Evolutionary conservation across 1,140 invertebrate species (phyloP).

Genomic region (Drosophila yakuba): DNA sequence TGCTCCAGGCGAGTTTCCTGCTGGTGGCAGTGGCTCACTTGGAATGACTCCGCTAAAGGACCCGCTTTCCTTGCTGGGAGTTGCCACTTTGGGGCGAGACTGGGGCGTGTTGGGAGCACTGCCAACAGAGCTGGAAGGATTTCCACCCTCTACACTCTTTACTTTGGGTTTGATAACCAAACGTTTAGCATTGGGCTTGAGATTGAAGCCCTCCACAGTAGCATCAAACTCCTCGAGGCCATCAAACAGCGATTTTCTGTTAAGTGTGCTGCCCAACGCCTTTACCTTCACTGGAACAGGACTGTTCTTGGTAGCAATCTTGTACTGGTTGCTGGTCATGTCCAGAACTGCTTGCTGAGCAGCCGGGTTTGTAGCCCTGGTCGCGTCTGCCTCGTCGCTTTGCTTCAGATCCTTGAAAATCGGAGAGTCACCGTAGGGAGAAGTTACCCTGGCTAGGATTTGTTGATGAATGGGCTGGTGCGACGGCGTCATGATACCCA

Average conservation of each 20-base stretch:
- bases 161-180: slow-evolving; percentile 86
- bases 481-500: slow-evolving; percentile 57
- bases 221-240: slow-evolving; percentile 89
- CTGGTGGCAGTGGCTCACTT: slow-evolving; percentile 26
- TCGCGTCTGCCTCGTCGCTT: slow-evolving; percentile 87
- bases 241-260: slow-evolving; percentile 89
- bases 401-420: slow-evolving; percentile 89
- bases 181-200: slow-evolving; percentile 88
- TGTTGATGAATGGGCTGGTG: slow-evolving; percentile 87
- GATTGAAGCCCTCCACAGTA: slow-evolving; percentile 87
- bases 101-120: slow-evolving; percentile 23
- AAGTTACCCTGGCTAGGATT: slow-evolving; percentile 88
- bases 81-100: slow-evolving; percentile 14
- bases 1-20: neutral
- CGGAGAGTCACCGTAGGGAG: slow-evolving; percentile 92
- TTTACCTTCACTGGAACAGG: slow-evolving; percentile 87
- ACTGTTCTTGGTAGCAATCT: slow-evolving; percentile 87
- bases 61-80: slow-evolving; percentile 42
- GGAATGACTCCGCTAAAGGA: slow-evolving; percentile 60
- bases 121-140: slow-evolving; percentile 3
- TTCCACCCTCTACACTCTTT: slow-evolving; percentile 10
- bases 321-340: slow-evolving; percentile 85
- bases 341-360: slow-evolving; percentile 88
- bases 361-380: slow-evolving; percentile 90
- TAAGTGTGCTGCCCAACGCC: slow-evolving; percentile 85